phyloP scores from a whole-genome alignment of 2,113 vertebrate species.

The Spizaetus ornatus region DNA sequence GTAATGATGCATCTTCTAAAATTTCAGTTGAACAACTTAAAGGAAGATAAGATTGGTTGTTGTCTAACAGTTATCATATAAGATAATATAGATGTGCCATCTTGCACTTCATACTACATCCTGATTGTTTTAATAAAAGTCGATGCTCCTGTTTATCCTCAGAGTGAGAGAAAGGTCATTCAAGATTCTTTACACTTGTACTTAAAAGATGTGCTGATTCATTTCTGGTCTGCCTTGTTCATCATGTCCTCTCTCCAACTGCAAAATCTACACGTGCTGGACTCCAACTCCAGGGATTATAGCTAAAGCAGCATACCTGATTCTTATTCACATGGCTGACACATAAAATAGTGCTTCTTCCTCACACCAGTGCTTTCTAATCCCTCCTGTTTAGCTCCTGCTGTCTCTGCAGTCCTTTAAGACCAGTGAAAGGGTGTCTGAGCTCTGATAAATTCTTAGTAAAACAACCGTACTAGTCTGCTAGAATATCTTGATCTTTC shows the following conservation, averaged over 20 bases:
- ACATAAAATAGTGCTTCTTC: neutral
- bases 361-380: neutral
- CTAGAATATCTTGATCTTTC: neutral
- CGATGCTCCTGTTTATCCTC: neutral
- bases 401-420: neutral
- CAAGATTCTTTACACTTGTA: neutral
- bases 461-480: neutral
- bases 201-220: neutral
- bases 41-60: neutral
- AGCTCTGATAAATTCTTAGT: neutral
- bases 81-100: neutral
- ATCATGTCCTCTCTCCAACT: neutral
- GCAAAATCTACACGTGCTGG: neutral
- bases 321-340: neutral
- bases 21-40: neutral
- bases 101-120: neutral
- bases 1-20: neutral
- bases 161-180: neutral
- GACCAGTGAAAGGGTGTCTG: neutral
- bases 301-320: neutral
- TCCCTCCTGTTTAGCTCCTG: neutral
- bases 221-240: neutral
- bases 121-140: neutral
- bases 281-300: neutral
- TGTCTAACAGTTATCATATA: neutral